Base-by-base conservation (phyloP, 2,888 invertebrate genomes). In the Apamea epomidion region DNA sequence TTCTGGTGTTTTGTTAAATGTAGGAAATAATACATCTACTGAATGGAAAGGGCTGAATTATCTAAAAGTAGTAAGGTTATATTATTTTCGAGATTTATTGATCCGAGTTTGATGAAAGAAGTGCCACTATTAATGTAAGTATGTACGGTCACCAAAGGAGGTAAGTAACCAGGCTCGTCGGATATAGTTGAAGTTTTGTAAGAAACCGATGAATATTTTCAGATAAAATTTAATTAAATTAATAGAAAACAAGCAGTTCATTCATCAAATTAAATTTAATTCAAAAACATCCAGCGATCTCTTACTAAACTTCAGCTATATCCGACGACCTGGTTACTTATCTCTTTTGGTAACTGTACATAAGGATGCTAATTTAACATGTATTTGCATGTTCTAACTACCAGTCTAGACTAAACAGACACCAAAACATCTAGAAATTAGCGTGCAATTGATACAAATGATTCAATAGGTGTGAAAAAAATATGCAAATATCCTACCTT, bases 401-500 rank as follows among this genome's bases (percentile, higher is more conserved):
- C 8, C 8, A 78, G 69, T 69, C 69, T 65, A 78, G 25, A 16
- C 37, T 51, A n/a, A 8, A 8, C 29, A 29, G 16, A 51, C 5
- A 16, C 32, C 25, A n/a, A 51, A 74, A 64, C 5, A 60, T 29
- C 18, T 37, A 68, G 3, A 54, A 83, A 83, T 68, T 48, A 62
- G 2, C 74, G 64, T 51, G 1, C 7, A 5, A 7, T 7, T 45
- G 29, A 51, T 37, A 83, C 4, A 14, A 64, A 21, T 54, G 7
- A 62, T 54, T 25, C 1, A 54, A 54, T n/a, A 51, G 2, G 10
- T 32, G 21, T 37, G 21, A 72, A 68, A 71, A 42, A 25, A 45
- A 10, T 32, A 21, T 42, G 2, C 7, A 25, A 37, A 64, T 58
- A 54, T 73, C 88, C 60, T 85, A 88, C 89, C 88, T 83, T 84